Base-by-base conservation (phyloP, 2,113 vertebrate genomes). In the Elgaria multicarinata region DNA sequence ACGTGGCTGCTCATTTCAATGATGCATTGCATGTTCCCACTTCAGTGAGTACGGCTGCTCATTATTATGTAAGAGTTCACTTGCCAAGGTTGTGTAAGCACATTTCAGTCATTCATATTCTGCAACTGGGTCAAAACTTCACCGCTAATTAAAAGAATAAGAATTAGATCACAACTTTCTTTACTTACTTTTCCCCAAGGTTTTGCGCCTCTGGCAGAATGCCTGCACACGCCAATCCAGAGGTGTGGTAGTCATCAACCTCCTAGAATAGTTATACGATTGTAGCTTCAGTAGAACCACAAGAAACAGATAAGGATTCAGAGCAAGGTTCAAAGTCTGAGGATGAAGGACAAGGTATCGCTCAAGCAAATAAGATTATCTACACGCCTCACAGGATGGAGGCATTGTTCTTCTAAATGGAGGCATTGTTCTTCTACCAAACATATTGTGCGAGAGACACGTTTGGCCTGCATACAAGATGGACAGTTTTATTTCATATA, bases 51-150 rank as follows among this genome's bases (percentile, higher is more conserved):
- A 14, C n/a, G 79, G 77, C 71, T 93, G 71, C 33, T 94, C 0
- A 0, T 94, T 93, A 91, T 85, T 90, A 9, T 79, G 39, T 81
- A 28, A 86, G 53, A 85, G 44, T 78, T 95, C 44, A 67, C 39
- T 89, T 83, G 90, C 50, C 36, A 18, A 77, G 26, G n/a, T 79
- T 93, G 85, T 90, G 42, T 71, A 92, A 92, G 58, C 55, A 92
- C 75, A 80, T 80, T 95, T 95, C 80, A 74, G 36, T 93, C 83
- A 88, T 77, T 92, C 72, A 76, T 85, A 39, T 78, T 95, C 92
- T 88, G 1, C 93, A 89, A 88, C 50, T 80, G 58, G 79, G 33
- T 83, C 91, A 91, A 86, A 93, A 85, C 55, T 82, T 42, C 88
- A 87, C 36, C 87, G 50, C 33, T 93, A 88, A 94, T 89, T 92